A percentile compares a stretch with the other conserved stretches of the same genome.
Evolutionary conservation across 2,797 vertebrate genomes (phyloP).

Genomic region (Pseudomugil tenellus): DNA sequence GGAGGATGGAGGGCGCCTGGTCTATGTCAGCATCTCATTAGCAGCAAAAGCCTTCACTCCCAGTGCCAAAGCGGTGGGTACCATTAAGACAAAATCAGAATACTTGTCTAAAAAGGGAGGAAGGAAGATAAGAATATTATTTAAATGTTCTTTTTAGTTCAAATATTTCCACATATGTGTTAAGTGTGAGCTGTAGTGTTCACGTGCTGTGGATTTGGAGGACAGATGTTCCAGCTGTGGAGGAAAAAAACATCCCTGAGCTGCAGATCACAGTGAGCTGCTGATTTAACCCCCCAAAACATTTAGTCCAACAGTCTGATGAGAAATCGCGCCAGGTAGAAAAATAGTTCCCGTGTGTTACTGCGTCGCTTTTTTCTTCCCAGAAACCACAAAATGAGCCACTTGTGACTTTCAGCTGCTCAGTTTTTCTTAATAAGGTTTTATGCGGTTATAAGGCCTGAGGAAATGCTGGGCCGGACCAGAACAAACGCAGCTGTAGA

Average conservation of each 20-base stretch:
- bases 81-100: slow-evolving; percentile 18
- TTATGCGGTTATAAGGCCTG: not conserved
- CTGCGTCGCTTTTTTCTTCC: slow-evolving; percentile 10
- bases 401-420: slow-evolving; percentile 18
- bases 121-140: no score
- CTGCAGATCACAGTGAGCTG: not conserved
- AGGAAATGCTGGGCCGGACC: not conserved
- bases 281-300: not conserved
- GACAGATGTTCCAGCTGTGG: not conserved
- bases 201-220: slow-evolving; percentile 21
- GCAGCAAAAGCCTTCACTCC: slow-evolving; percentile 43
- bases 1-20: slow-evolving; percentile 89
- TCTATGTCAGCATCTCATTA: slow-evolving; percentile 88
- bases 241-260: not conserved
- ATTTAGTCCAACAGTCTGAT: no score
- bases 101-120: no score
- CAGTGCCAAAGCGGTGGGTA: slow-evolving; percentile 84
- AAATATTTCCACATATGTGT: not conserved
- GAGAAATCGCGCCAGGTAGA: slow-evolving; percentile 7
- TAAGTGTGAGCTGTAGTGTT: not conserved
- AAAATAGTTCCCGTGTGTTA: not conserved
- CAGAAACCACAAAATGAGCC: slow-evolving; percentile 19
- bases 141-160: not conserved
- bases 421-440: slow-evolving; percentile 7
- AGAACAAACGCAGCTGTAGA: slow-evolving; percentile 47